phyloP scores from a whole-genome alignment of 2,888 invertebrate species.

The Caenorhabditis sp. region DNA sequence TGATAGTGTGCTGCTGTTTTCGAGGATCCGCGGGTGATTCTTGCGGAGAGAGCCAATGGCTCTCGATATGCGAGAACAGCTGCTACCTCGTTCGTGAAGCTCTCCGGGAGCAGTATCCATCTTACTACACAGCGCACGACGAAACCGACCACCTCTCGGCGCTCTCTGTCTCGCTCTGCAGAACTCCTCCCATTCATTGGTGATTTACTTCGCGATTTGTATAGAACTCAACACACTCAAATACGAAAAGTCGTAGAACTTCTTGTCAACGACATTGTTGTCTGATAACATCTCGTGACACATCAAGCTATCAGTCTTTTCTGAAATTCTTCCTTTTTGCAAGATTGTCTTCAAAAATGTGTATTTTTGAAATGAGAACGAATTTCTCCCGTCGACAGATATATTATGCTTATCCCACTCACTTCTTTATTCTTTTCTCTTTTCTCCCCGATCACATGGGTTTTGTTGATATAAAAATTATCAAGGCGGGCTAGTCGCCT shows the following conservation, averaged over 20 bases:
- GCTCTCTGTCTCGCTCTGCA: slow-evolving; percentile 18
- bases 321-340: too few species aligned
- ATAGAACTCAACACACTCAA: background rate
- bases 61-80: slow-evolving; percentile 48
- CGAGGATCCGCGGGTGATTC: slow-evolving; percentile 29
- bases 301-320: too few species aligned
- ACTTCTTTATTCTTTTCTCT: background rate
- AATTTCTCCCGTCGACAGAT: too few species aligned
- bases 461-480: slow-evolving; percentile 29
- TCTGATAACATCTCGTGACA: background rate
- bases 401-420: background rate
- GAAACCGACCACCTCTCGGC: slow-evolving; percentile 14
- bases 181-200: slow-evolving; percentile 28
- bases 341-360: too few species aligned
- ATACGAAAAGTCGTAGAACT: background rate
- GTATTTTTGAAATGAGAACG: too few species aligned
- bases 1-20: slow-evolving; percentile 29
- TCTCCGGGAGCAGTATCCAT: slow-evolving; percentile 34
- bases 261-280: too few species aligned
- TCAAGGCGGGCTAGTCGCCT: background rate
- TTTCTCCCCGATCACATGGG: background rate
- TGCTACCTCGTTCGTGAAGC: slow-evolving; percentile 48
- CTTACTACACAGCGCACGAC: slow-evolving; percentile 31
- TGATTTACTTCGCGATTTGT: slow-evolving; percentile 19
- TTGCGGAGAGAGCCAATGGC: slow-evolving; percentile 49